Evolutionary conservation across 2,797 vertebrate genomes (phyloP).

Genomic region (Thaleichthys pacificus): DNA sequence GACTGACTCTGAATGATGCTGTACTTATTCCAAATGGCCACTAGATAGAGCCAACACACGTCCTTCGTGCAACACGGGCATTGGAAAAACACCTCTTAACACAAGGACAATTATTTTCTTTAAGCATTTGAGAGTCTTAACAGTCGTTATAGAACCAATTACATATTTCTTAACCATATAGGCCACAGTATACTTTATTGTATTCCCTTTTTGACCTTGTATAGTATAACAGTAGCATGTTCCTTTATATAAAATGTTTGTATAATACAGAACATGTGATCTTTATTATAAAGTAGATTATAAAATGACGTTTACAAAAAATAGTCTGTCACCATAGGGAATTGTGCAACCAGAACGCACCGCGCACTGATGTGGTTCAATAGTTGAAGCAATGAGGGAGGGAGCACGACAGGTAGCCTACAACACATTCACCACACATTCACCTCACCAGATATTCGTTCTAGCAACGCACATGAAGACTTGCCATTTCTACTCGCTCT

Average conservation of each 20-base stretch:
- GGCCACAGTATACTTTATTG: background rate
- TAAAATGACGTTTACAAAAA: background rate
- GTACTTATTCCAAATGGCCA: constrained; percentile 22
- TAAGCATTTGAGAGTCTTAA: too few relatives aligned
- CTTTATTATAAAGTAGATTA: too few relatives aligned
- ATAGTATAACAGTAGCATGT: background rate
- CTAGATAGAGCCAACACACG: constrained; percentile 39
- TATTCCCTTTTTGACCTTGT: too few relatives aligned
- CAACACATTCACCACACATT: background rate
- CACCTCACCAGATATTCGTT: background rate
- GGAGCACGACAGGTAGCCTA: background rate
- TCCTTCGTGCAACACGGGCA: too few relatives aligned
- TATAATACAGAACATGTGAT: too few relatives aligned
- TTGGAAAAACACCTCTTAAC: too few relatives aligned
- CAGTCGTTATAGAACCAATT: too few relatives aligned
- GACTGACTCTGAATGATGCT: background rate
- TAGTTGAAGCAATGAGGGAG: background rate
- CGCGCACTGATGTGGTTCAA: background rate
- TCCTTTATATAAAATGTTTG: too few relatives aligned
- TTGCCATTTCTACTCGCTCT: background rate
- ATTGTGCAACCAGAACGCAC: background rate
- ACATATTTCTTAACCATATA: too few relatives aligned
- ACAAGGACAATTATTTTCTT: too few relatives aligned
- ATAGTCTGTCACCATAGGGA: background rate
- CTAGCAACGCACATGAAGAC: background rate